A percentile compares a stretch with the other conserved stretches of the same genome.
Conservation (phyloP, 1,140 invertebrate genomes). For the Heliothis subflexa region DNA sequence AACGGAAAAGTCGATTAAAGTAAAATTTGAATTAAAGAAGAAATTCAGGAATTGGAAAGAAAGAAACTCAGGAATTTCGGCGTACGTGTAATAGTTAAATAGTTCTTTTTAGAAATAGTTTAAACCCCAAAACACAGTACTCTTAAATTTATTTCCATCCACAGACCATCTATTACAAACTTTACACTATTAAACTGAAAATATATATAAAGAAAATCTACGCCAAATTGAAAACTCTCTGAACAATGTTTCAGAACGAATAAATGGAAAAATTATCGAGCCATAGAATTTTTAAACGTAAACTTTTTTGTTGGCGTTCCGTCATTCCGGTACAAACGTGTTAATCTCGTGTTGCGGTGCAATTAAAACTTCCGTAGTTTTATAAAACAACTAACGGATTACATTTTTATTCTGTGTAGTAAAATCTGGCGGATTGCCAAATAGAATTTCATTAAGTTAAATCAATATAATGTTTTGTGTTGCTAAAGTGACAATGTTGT, state of each 20-base stretch:
- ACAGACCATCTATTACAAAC: background rate
- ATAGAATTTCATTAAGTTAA: background rate
- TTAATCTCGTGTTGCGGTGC: conserved; percentile 27
- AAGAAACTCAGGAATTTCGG: too few species aligned
- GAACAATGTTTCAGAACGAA: background rate
- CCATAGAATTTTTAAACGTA: conserved; percentile 9
- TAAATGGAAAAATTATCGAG: background rate
- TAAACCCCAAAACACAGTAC: background rate
- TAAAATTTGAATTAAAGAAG: too few species aligned
- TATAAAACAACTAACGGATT: conserved; percentile 1
- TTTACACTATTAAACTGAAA: conserved; percentile 1
- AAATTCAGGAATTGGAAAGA: too few species aligned
- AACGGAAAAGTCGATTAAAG: too few species aligned
- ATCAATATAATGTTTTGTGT: background rate
- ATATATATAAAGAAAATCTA: conserved; percentile 17
- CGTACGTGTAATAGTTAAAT: too few species aligned
- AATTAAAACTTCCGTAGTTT: conserved; percentile 14
- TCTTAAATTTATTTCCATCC: background rate
- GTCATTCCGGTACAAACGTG: conserved; percentile 3
- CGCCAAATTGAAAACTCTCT: conserved; percentile 20
- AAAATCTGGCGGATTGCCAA: background rate
- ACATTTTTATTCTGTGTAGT: background rate
- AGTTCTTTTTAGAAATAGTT: too few species aligned
- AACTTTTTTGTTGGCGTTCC: conserved; percentile 19
- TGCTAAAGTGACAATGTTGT: background rate